Conservation (phyloP, 2,888 invertebrate genomes). For the Gerosis bhagava region DNA sequence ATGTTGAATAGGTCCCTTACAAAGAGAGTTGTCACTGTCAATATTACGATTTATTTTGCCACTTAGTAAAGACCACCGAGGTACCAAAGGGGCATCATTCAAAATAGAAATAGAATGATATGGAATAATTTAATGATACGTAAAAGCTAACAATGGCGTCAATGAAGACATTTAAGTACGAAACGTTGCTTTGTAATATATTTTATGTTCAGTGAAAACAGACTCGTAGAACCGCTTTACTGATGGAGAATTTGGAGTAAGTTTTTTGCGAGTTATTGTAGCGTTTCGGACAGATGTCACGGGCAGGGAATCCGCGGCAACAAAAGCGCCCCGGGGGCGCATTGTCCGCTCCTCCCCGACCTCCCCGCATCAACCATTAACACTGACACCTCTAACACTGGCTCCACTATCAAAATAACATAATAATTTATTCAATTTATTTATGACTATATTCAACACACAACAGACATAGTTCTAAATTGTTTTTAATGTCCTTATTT, state of each 20-base stretch:
- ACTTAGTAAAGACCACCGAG: slow-evolving; percentile 58
- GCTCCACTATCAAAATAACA: slow-evolving; percentile 73
- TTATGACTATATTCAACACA: slow-evolving; percentile 62
- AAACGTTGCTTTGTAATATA: slow-evolving; percentile 45
- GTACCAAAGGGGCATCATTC: slow-evolving; percentile 48
- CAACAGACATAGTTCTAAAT: slow-evolving; percentile 78
- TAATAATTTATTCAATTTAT: slow-evolving; percentile 72
- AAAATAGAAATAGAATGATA: no score
- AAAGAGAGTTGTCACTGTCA: slow-evolving; percentile 63
- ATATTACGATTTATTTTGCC: slow-evolving; percentile 39
- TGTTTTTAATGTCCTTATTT: slow-evolving; percentile 77
- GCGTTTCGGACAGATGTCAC: slow-evolving; percentile 80
- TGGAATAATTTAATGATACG: slow-evolving; percentile 75
- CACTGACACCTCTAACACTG: slow-evolving; percentile 73
- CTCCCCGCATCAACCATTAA: slow-evolving; percentile 69
- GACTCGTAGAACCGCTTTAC: slow-evolving; percentile 57
- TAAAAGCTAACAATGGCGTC: slow-evolving; percentile 64
- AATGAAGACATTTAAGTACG: slow-evolving; percentile 60
- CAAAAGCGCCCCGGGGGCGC: slow-evolving; percentile 77
- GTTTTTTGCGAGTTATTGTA: slow-evolving; percentile 79
- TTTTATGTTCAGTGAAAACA: slow-evolving; percentile 65
- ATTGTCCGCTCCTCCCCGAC: slow-evolving; percentile 64
- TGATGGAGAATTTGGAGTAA: slow-evolving; percentile 68
- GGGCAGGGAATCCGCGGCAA: slow-evolving; percentile 68
- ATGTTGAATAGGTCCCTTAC: no score